phyloP scores from a whole-genome alignment of 2,113 vertebrate genomes.

The Bos javanicus region DNA sequence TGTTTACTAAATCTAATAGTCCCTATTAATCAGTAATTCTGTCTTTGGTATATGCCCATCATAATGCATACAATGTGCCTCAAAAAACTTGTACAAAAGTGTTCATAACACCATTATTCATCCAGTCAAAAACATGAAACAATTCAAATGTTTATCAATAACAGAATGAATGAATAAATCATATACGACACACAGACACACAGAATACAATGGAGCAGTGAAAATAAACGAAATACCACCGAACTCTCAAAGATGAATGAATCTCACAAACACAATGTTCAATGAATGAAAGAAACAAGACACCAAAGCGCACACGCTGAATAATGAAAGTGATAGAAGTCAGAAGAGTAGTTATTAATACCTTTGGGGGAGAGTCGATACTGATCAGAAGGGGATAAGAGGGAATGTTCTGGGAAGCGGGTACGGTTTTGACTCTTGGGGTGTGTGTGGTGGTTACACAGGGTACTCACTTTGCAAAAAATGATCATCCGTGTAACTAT shows the following conservation, averaged over 20 bases:
- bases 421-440: background rate
- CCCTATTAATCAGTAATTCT: background rate
- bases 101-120: background rate
- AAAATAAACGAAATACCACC: background rate
- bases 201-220: background rate
- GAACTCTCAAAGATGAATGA: background rate
- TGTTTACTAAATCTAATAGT: background rate
- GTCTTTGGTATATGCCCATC: background rate
- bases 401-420: background rate
- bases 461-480: background rate
- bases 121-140: background rate
- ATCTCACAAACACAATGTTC: background rate
- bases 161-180: background rate
- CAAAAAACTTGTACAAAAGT: background rate
- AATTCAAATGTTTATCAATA: background rate
- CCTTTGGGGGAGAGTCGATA: background rate
- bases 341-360: background rate
- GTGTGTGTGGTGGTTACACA: background rate
- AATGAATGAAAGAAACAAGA: background rate
- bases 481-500: background rate
- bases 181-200: rapidly evolving
- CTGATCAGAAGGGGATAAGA: background rate
- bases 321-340: background rate
- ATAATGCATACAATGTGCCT: background rate
- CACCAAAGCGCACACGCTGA: background rate